Conservation (phyloP, 2,888 invertebrate genomes). For the Clusia tigrina region DNA sequence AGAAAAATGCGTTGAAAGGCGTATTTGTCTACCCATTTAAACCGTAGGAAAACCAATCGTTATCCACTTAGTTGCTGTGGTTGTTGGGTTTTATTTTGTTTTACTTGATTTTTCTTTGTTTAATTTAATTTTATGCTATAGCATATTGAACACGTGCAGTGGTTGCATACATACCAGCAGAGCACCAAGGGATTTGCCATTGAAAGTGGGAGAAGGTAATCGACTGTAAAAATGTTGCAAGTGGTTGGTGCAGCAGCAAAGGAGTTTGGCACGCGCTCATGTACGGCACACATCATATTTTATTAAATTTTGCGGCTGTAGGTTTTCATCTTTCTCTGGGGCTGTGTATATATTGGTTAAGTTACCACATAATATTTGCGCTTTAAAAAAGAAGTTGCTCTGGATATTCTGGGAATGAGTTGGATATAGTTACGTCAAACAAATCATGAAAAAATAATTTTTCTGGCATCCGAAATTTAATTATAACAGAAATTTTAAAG, state of each 20-base stretch:
- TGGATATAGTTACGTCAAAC: too few species aligned
- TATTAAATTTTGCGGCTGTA: not conserved
- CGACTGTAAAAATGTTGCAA: slow-evolving; percentile 7
- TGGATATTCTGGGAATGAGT: too few species aligned
- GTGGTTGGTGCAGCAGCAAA: not conserved
- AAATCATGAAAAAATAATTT: too few species aligned
- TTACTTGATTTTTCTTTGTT: not conserved
- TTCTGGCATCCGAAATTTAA: too few species aligned
- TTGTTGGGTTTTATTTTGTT: not conserved
- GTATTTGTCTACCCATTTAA: not conserved
- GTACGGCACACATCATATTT: not conserved
- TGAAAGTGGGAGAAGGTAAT: not conserved
- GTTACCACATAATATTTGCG: too few species aligned
- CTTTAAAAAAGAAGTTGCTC: too few species aligned
- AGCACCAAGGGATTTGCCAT: not conserved
- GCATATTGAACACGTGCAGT: not conserved
- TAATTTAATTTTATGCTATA: not conserved
- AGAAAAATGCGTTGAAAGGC: not conserved
- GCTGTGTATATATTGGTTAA: too few species aligned
- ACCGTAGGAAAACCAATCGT: not conserved
- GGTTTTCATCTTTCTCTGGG: too few species aligned
- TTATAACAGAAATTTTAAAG: too few species aligned
- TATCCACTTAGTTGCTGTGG: not conserved
- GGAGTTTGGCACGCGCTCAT: not conserved
- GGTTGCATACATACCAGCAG: not conserved